These are phyloP conservation scores for Andricus curvator DNA, from an alignment of 2,888 invertebrate species.

Conservation along the genomic window DNA sequence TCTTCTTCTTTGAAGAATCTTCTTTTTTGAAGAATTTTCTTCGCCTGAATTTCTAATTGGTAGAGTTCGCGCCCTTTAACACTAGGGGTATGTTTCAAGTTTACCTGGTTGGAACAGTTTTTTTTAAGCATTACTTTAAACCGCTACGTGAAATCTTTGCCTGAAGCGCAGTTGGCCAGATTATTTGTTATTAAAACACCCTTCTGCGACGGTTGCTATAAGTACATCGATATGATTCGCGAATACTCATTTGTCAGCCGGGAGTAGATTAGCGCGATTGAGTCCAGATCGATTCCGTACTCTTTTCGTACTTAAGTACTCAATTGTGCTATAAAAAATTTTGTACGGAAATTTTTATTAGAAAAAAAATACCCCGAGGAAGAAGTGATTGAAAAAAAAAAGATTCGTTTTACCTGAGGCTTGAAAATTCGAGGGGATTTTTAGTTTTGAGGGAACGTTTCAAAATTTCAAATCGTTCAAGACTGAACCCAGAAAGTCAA, in stretches of 20 bases:
- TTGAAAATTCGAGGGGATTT: neutral
- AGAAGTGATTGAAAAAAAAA: neutral
- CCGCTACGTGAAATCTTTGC: slow-evolving; percentile 21
- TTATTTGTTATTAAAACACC: slow-evolving; percentile 17
- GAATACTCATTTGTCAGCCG: slow-evolving; percentile 20
- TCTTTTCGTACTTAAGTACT: slow-evolving; percentile 25
- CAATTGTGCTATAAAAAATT: slow-evolving; percentile 9
- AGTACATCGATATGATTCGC: slow-evolving; percentile 33
- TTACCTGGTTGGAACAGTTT: slow-evolving; percentile 10
- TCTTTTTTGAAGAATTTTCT: too few species aligned
- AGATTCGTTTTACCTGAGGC: neutral
- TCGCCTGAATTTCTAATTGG: slow-evolving; percentile 3
- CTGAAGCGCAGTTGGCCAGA: slow-evolving; percentile 24
- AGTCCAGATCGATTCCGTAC: slow-evolving; percentile 15
- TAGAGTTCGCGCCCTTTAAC: slow-evolving; percentile 10
- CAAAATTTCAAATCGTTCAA: neutral
- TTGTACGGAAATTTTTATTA: neutral
- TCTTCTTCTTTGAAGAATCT: too few species aligned
- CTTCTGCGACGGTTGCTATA: slow-evolving; percentile 25
- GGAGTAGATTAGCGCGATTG: slow-evolving; percentile 31
- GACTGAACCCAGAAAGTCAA: too few species aligned
- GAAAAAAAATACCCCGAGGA: neutral
- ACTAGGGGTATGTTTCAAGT: slow-evolving; percentile 32
- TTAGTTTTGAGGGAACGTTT: neutral
- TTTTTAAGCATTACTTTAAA: slow-evolving; percentile 23